Conservation (phyloP, 2,888 invertebrate genomes). For the Pseudolycoriella hygida region DNA sequence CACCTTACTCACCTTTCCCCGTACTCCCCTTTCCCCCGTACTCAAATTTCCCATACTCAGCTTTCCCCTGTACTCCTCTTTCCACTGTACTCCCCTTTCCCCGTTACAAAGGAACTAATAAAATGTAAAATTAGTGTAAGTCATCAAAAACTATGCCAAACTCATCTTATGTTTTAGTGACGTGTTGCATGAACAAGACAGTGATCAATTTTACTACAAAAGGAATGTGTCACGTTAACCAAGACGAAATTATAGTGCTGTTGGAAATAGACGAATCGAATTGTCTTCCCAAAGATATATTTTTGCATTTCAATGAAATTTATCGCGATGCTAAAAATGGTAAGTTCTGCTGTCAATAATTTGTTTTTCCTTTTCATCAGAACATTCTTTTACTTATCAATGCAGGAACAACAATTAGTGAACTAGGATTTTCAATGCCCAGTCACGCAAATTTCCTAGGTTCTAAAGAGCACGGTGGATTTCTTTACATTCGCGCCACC, state of each 20-base stretch:
- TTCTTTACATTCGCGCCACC: slow-evolving; percentile 62
- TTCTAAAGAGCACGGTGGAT: slow-evolving; percentile 59
- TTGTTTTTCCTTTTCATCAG: too few relatives aligned
- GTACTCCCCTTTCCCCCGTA: too few relatives aligned
- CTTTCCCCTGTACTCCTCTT: too few relatives aligned
- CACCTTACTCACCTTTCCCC: too few relatives aligned
- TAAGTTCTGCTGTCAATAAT: slow-evolving; percentile 11
- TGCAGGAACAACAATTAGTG: slow-evolving; percentile 36
- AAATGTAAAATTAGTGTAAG: too few relatives aligned
- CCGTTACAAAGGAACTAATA: too few relatives aligned
- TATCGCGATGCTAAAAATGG: slow-evolving; percentile 50
- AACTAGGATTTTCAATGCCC: slow-evolving; percentile 47
- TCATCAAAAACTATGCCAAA: too few relatives aligned
- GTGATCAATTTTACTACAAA: slow-evolving; percentile 63
- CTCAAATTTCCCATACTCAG: too few relatives aligned
- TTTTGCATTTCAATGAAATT: slow-evolving; percentile 52
- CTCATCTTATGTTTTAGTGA: too few relatives aligned
- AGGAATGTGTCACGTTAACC: slow-evolving; percentile 62
- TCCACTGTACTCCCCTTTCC: too few relatives aligned
- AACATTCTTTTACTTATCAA: background rate
- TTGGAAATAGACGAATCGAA: slow-evolving; percentile 49
- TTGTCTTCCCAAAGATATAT: slow-evolving; percentile 50
- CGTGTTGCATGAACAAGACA: slow-evolving; percentile 52
- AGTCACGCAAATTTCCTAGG: slow-evolving; percentile 33
- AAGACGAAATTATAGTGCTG: slow-evolving; percentile 63